These are phyloP conservation scores for Hydropotes inermis DNA, from an alignment of 2,113 vertebrate species.

Conservation along the genomic window DNA sequence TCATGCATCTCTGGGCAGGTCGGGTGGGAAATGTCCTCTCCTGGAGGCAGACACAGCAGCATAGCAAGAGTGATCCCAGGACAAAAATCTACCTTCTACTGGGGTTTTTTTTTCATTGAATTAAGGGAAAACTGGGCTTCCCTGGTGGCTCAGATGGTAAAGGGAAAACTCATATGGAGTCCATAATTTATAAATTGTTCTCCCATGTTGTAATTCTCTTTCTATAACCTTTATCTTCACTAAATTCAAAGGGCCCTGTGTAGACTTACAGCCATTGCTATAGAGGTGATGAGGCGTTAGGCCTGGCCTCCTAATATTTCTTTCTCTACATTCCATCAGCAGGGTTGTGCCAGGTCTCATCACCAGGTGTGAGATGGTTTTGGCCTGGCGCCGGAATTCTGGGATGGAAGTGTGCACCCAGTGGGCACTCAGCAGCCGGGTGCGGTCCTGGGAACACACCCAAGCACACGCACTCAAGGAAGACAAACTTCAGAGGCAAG, in stretches of 20 bases:
- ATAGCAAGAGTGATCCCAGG: background rate
- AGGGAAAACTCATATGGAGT: background rate
- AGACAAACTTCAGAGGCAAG: accelerated
- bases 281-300: accelerated
- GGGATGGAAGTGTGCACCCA: accelerated
- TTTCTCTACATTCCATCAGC: accelerated
- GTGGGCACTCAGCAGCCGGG: accelerated
- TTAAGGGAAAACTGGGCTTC: background rate
- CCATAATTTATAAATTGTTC: background rate
- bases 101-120: background rate
- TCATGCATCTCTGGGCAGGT: accelerated
- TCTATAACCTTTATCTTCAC: background rate
- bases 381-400: no score
- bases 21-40: background rate
- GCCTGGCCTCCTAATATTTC: background rate
- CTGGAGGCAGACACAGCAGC: background rate
- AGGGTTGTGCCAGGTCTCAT: background rate
- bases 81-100: background rate
- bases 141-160: background rate
- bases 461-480: accelerated
- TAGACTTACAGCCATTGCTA: background rate
- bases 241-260: background rate
- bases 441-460: background rate
- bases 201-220: background rate
- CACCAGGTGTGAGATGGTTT: background rate